Base-by-base conservation (phyloP, 2,797 vertebrate genomes). In the Mormyrops boulengeri region DNA sequence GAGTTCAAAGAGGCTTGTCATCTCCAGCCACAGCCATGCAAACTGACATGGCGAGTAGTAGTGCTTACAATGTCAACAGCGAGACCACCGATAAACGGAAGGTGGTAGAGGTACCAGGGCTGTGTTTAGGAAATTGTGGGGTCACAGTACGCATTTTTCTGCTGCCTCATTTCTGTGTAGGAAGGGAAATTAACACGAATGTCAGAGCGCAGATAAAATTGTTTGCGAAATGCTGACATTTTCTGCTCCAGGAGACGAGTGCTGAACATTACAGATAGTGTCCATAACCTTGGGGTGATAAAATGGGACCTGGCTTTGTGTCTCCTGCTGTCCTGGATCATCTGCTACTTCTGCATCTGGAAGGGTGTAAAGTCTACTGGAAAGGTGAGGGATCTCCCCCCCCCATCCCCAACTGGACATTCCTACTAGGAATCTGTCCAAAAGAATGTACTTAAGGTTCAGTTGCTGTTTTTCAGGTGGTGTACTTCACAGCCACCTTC, bases 261-360 rank as follows among this genome's bases (percentile, higher is more conserved):
- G 89, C 91, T 99, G 69, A 97, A 97, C 90, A 93, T 99, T 91
- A 97, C 98, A 0, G 95, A 95, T 4, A 98, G 94, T 90, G 93
- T 97, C 89, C 90, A 97, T 87, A 96, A 99, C 53, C 87, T 99
- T 57, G 98, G 98, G 4, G 90, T 91, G 73, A 88, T 99, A 52
- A 96, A 96, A 88, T 99, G 98, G 98, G 98, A 99, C 91, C 92
- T 99, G 93, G 97, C 94, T 14, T 92, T 99, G 26, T 99, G 98
- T 93, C 97, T 99, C 30, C 90, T 99, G 87, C 92, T 99, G 14
- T 97, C 97, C 0, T 99, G 98, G 98, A 93, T 97, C 93, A 94
- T 98, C 92, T 99, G 98, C 85, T 99, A 99, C 94, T 99, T 99
- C 92, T 99, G 98, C 93, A 97, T 99, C 85, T 99, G 98, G 98